phyloP scores from a whole-genome alignment of 1,140 invertebrate genomes.

The Drosophila sp. region DNA sequence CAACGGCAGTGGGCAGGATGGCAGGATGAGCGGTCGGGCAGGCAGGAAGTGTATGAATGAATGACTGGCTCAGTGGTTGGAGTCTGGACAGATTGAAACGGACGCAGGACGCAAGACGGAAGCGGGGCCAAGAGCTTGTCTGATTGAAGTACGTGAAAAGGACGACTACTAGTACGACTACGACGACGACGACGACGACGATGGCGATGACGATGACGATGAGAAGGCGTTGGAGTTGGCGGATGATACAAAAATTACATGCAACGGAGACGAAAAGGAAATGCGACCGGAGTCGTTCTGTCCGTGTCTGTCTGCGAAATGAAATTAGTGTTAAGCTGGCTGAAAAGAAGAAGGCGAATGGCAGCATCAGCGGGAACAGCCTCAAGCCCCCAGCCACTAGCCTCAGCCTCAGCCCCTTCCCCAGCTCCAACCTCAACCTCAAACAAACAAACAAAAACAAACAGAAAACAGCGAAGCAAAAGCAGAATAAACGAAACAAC shows the following conservation, averaged over 20 bases:
- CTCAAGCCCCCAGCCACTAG: not conserved
- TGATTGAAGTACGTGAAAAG: slow-evolving; percentile 47
- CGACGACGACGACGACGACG: not conserved
- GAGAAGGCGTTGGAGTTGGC: slow-evolving; percentile 8
- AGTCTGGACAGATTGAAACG: slow-evolving; percentile 30
- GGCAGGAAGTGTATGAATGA: slow-evolving; percentile 46
- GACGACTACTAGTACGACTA: slow-evolving; percentile 7
- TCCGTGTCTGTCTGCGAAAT: slow-evolving; percentile 44
- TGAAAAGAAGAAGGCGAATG: slow-evolving; percentile 1
- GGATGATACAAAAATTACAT: slow-evolving; percentile 31
- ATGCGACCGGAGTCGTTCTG: slow-evolving; percentile 10
- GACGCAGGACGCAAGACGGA: not conserved
- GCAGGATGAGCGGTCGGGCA: slow-evolving; percentile 5
- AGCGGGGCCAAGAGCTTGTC: slow-evolving; percentile 30
- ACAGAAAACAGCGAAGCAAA: slow-evolving; percentile 26
- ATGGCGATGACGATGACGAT: not conserved
- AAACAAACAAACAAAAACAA: slow-evolving; percentile 33
- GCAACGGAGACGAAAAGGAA: slow-evolving; percentile 2
- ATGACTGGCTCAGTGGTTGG: slow-evolving; percentile 44
- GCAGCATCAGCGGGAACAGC: slow-evolving; percentile 20
- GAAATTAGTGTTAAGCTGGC: slow-evolving; percentile 67
- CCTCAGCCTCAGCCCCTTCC: not conserved
- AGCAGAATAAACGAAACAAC: not conserved
- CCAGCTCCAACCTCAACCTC: slow-evolving; percentile 26
- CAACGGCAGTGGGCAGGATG: not conserved